Evolutionary conservation across 2,113 vertebrate species (phyloP).

Genomic region (human (Homo sapiens)): DNA sequence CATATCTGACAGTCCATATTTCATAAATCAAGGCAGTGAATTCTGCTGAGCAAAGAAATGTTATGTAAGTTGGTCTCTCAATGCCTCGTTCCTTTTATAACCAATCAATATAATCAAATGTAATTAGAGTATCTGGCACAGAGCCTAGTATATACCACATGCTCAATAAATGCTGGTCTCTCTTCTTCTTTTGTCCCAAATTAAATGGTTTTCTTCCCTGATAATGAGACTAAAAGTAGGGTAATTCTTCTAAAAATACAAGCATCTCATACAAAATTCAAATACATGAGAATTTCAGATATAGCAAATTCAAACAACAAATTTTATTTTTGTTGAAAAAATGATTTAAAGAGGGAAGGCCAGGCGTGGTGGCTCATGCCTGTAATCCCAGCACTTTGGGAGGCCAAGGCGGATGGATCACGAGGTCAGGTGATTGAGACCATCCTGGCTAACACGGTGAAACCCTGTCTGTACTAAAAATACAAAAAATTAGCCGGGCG

Average conservation of each 20-base stretch:
- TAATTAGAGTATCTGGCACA: neutral
- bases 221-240: neutral
- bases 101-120: neutral
- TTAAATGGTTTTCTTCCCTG: neutral
- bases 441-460: no score
- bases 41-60: conserved; percentile 11
- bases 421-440: no score
- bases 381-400: no score
- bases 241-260: neutral
- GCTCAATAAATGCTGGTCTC: neutral
- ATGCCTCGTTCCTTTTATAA: neutral
- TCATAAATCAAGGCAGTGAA: neutral
- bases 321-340: neutral
- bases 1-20: neutral
- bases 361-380: no score
- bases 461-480: no score
- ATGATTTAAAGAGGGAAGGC: neutral
- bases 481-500: no score
- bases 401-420: no score
- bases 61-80: neutral
- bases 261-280: neutral
- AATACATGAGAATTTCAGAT: neutral
- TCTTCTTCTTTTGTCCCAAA: neutral
- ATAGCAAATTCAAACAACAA: neutral
- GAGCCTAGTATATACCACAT: neutral